Conservation (phyloP, 2,888 invertebrate genomes). For the Tipula vernalis region DNA sequence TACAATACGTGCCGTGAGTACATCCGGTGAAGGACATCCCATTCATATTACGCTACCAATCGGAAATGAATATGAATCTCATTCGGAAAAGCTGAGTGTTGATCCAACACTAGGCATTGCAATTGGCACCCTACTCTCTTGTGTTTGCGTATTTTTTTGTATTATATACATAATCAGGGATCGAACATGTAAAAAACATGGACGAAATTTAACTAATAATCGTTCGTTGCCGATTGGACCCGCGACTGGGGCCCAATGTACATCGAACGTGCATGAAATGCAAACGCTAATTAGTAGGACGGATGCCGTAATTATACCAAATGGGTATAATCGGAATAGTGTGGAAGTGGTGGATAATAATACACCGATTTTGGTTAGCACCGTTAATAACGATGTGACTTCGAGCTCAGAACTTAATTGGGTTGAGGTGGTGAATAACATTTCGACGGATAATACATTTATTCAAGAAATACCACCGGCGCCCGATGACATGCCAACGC, state of each 20-base stretch:
- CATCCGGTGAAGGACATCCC: slow-evolving; percentile 32
- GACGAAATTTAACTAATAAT: slow-evolving; percentile 16
- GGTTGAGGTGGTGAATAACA: neutral
- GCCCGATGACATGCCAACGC: neutral
- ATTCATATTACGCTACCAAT: slow-evolving; percentile 28
- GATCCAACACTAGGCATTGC: slow-evolving; percentile 19
- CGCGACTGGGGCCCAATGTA: slow-evolving; percentile 20
- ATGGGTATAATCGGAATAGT: slow-evolving; percentile 1
- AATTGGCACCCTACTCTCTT: slow-evolving; percentile 29
- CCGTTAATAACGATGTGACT: neutral
- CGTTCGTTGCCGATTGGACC: slow-evolving; percentile 13
- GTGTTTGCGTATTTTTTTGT: slow-evolving; percentile 28
- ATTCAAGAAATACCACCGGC: slow-evolving; percentile 8
- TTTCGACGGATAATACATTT: neutral
- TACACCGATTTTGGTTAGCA: neutral
- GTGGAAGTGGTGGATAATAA: neutral
- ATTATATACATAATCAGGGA: slow-evolving; percentile 30
- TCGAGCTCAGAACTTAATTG: neutral
- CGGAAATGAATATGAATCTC: neutral
- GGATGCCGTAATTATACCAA: neutral
- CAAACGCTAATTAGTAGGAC: slow-evolving; percentile 32
- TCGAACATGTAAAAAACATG: slow-evolving; percentile 28
- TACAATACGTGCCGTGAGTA: slow-evolving; percentile 32
- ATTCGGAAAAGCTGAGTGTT: neutral
- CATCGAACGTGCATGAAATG: slow-evolving; percentile 34